phyloP scores from a whole-genome alignment of 2,113 vertebrate species.

The Spea multiplicata region DNA sequence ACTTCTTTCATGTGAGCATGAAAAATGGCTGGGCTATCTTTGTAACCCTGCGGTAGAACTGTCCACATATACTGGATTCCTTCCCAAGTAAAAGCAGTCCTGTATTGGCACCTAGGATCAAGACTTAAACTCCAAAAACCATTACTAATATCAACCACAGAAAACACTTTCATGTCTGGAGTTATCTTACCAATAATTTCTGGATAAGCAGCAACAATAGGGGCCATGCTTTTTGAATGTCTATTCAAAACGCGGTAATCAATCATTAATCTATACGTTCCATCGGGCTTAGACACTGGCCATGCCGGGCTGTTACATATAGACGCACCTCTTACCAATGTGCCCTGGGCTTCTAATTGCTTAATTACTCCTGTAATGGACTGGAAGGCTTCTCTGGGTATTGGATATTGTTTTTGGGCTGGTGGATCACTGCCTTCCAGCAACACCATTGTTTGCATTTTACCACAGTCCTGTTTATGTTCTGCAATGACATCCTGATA shows the following conservation, averaged over 20 bases:
- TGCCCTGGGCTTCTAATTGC: neutral
- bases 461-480: slow-evolving; percentile 6
- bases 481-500: neutral
- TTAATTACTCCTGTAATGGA: neutral
- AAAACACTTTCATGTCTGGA: neutral
- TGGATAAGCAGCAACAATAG: neutral
- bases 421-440: neutral
- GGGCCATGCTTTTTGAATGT: neutral
- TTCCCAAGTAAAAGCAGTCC: no score
- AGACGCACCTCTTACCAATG: neutral
- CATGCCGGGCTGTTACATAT: neutral
- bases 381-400: neutral
- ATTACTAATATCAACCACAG: neutral
- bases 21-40: no score
- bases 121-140: no score
- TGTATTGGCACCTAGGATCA: no score
- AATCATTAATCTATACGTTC: slow-evolving; percentile 6
- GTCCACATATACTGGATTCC: no score
- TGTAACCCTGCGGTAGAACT: no score
- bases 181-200: neutral
- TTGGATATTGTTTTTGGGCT: slow-evolving; percentile 9
- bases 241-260: neutral
- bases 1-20: no score
- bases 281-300: neutral
- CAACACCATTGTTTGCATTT: slow-evolving; percentile 2